Conservation (phyloP, 35 echinoderm and acorn worm genomes). For the Heliocidaris tuberculata region DNA sequence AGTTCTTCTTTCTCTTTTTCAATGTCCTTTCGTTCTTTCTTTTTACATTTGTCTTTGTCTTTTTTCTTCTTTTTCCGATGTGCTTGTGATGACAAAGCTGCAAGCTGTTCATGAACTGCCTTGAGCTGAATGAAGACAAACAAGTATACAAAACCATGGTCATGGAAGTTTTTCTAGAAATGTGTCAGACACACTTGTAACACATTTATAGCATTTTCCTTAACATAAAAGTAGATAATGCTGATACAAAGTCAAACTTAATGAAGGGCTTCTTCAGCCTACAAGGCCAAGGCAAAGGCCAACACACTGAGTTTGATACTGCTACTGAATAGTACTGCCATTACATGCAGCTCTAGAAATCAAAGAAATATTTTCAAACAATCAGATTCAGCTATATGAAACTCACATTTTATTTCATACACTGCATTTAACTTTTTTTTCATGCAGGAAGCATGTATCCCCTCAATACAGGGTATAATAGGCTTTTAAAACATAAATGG, state of each 20-base stretch:
- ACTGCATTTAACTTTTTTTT: too few species aligned
- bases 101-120: conserved; percentile 92
- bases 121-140: conserved; percentile 64
- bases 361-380: not conserved
- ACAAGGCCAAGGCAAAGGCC: not conserved
- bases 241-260: not conserved
- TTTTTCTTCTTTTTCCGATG: conserved; percentile 90
- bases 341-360: too few species aligned
- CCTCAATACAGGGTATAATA: too few species aligned
- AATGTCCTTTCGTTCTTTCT: conserved; percentile 72
- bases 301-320: not conserved
- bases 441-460: too few species aligned
- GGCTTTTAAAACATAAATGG: too few species aligned
- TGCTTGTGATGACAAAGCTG: conserved; percentile 61
- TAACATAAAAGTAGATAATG: too few species aligned
- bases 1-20: conserved; percentile 74
- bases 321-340: too few species aligned
- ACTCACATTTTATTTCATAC: not conserved
- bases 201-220: not conserved
- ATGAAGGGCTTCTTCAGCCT: not conserved
- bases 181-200: not conserved
- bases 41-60: conserved; percentile 71
- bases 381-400: not conserved
- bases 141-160: not conserved
- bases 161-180: not conserved